These are phyloP conservation scores for Lamprologus tigripictilis DNA, from an alignment of 2,113 vertebrate species.

Conservation along the genomic window DNA sequence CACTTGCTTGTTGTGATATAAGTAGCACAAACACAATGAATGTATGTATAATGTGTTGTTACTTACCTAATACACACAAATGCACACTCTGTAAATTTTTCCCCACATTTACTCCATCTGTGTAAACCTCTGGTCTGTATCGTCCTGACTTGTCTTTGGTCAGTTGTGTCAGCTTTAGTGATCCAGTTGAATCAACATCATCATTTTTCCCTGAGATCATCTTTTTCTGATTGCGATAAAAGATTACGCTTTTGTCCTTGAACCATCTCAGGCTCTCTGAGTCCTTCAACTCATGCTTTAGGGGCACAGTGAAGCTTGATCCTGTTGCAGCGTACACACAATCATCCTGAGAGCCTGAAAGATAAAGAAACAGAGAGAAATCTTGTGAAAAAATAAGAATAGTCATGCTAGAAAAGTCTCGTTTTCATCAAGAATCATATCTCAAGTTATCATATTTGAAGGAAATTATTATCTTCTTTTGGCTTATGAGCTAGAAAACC, in stretches of 20 bases:
- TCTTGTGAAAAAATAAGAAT: background rate
- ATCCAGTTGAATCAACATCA: background rate
- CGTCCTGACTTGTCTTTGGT: too few relatives aligned
- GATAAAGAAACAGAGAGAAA: background rate
- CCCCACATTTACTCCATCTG: rapidly evolving
- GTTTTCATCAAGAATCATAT: background rate
- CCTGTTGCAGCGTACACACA: rapidly evolving
- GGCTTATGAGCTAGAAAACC: background rate
- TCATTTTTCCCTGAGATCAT: rapidly evolving
- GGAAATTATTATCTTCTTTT: background rate
- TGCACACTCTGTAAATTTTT: too few relatives aligned
- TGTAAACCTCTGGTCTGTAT: too few relatives aligned
- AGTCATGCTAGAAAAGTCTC: rapidly evolving
- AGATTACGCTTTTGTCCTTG: rapidly evolving
- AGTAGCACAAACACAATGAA: rapidly evolving
- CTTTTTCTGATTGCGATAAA: rapidly evolving
- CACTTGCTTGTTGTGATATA: rapidly evolving
- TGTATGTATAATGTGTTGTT: rapidly evolving
- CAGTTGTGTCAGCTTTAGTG: rapidly evolving
- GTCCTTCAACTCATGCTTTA: rapidly evolving
- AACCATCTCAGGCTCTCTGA: rapidly evolving
- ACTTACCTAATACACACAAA: too few relatives aligned
- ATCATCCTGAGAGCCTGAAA: background rate
- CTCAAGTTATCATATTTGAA: rapidly evolving
- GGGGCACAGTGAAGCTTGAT: rapidly evolving